These are phyloP conservation scores for Drosophila maculinotata DNA, from an alignment of 2,888 invertebrate species.

Conservation along the genomic window DNA sequence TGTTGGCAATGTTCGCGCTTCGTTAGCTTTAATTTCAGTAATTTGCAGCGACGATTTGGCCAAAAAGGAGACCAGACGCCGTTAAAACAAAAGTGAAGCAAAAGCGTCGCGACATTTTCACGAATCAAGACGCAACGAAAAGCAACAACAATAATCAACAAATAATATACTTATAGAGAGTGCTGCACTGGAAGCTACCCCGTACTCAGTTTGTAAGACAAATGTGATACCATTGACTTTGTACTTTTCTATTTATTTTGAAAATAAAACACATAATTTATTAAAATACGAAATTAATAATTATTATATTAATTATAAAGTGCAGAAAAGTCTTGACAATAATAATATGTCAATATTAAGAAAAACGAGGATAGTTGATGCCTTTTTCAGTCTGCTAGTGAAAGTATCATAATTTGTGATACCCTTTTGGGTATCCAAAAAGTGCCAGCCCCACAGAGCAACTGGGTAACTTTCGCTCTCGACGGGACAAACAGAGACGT, in stretches of 20 bases:
- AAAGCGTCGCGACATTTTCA: conserved; percentile 69
- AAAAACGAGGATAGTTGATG: no score
- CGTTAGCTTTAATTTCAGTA: conserved; percentile 81
- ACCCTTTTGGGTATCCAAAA: neutral
- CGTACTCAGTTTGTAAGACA: neutral
- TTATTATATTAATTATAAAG: no score
- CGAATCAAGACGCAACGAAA: conserved; percentile 60
- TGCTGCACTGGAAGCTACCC: conserved; percentile 11
- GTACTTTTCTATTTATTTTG: no score
- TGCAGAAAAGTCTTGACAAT: no score
- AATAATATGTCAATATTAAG: no score
- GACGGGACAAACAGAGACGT: conserved; percentile 42
- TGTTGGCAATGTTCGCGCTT: conserved; percentile 81
- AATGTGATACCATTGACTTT: neutral
- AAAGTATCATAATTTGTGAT: rapidly evolving
- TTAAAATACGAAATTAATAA: no score
- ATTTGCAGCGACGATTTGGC: conserved; percentile 74
- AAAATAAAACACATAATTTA: no score
- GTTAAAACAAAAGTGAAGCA: conserved; percentile 59
- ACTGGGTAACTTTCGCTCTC: conserved; percentile 45
- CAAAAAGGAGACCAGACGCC: conserved; percentile 57
- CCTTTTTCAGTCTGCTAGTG: neutral
- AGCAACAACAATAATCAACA: neutral
- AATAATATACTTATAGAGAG: neutral
- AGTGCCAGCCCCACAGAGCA: conserved; percentile 16